Percentiles rank a stretch among this genome's conserved stretches.
phyloP scores from a whole-genome alignment of 2,113 vertebrate species.

The Austrofundulus limnaeus region DNA sequence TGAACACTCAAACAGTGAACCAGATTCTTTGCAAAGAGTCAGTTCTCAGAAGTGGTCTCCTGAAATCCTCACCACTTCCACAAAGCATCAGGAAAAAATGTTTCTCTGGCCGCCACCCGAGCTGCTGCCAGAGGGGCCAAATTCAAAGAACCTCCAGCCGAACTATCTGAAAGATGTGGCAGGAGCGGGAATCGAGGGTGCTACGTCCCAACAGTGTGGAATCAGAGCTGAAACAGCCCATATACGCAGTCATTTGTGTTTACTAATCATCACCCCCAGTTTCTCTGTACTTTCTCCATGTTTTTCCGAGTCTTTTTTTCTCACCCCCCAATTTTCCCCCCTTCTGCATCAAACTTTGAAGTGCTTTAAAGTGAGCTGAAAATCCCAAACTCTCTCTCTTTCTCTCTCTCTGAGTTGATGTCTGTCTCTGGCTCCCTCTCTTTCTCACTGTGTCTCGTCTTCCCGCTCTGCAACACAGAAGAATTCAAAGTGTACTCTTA shows the following conservation, averaged over 20 bases:
- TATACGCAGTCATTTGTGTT: conserved; percentile 17
- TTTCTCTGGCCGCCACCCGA: conserved; percentile 64
- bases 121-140: conserved; percentile 71
- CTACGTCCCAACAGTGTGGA: conserved; percentile 45
- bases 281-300: conserved; percentile 31
- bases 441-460: conserved; percentile 41
- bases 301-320: conserved; percentile 22
- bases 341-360: conserved; percentile 43
- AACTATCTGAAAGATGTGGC: conserved; percentile 60
- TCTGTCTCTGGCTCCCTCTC: conserved; percentile 51
- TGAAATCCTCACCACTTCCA: conserved; percentile 70
- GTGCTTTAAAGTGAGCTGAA: conserved; percentile 54
- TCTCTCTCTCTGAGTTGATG: conserved; percentile 43
- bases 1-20: conserved; percentile 27
- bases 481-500: conserved; percentile 76
- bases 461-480: conserved; percentile 50
- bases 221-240: conserved; percentile 36
- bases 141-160: conserved; percentile 66
- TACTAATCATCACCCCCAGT: conserved; percentile 37
- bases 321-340: conserved; percentile 30
- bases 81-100: conserved; percentile 68
- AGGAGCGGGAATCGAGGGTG: conserved; percentile 41
- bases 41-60: conserved; percentile 67
- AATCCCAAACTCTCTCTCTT: conserved; percentile 50
- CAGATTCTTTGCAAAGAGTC: conserved; percentile 37